A percentile compares a stretch with the other conserved stretches of the same genome.
Evolutionary conservation across 2,888 invertebrate species (phyloP).

Genomic region (Acronicta alni): DNA sequence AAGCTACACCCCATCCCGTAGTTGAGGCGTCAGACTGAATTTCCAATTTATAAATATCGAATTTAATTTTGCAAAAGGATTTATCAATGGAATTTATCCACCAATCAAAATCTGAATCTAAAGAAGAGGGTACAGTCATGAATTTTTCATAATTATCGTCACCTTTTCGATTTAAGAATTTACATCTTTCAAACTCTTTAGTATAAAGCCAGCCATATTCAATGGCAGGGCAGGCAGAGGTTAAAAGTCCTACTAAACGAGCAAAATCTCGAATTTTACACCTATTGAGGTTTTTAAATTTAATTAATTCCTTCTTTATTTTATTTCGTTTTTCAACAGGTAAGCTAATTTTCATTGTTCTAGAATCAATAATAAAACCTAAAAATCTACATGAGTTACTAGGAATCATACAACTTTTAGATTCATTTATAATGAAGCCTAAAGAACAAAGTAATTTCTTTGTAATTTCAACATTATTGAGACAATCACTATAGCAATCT

Average conservation of each 20-base stretch:
- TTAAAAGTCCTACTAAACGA: slow-evolving; percentile 6
- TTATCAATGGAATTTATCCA: slow-evolving; percentile 5
- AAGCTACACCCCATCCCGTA: slow-evolving; percentile 19
- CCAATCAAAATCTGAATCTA: slow-evolving; percentile 5
- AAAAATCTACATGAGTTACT: slow-evolving; percentile 1
- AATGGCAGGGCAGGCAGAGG: slow-evolving; percentile 4
- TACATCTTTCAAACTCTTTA: slow-evolving; percentile 4
- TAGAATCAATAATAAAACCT: slow-evolving; percentile 3
- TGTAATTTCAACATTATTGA: background rate
- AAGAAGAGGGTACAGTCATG: background rate
- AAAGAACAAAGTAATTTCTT: slow-evolving; percentile 6
- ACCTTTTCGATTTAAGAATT: slow-evolving; percentile 1
- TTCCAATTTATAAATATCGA: slow-evolving; percentile 3
- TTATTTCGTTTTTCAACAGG: background rate
- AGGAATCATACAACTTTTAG: slow-evolving; percentile 1
- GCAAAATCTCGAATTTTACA: slow-evolving; percentile 15
- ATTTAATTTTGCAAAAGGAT: background rate
- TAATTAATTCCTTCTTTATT: background rate
- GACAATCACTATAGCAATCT: background rate
- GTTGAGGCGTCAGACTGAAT: slow-evolving; percentile 26
- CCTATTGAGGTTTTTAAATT: background rate
- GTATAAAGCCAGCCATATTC: slow-evolving; percentile 7
- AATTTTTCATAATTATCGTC: background rate
- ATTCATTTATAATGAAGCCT: slow-evolving; percentile 6
- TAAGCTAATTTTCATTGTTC: background rate